Conservation (phyloP, 1,140 invertebrate species). For the Brachionus calyciflorus region DNA sequence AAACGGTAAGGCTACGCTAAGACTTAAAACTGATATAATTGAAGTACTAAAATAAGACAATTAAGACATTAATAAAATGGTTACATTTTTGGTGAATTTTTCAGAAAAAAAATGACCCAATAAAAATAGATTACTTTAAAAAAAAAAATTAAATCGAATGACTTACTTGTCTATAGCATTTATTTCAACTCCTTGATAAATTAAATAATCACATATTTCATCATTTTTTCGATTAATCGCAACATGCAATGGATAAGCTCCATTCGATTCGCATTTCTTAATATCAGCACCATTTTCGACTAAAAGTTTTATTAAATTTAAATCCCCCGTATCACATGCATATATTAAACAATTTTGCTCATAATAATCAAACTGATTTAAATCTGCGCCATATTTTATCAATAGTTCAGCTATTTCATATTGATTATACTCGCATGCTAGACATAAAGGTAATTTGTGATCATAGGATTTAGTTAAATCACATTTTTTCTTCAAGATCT, state of each 20-base stretch:
- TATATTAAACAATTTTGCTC: conserved; percentile 22
- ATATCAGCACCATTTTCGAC: conserved; percentile 54
- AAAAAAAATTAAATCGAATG: neutral
- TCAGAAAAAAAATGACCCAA: too few species aligned
- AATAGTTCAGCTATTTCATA: conserved; percentile 45
- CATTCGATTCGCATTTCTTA: conserved; percentile 52
- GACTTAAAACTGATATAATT: too few species aligned
- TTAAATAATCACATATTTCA: conserved; percentile 54
- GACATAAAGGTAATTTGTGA: conserved; percentile 14
- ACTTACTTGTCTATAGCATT: conserved; percentile 21
- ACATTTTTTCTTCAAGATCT: conserved; percentile 28
- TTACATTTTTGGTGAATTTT: too few species aligned
- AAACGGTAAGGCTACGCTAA: too few species aligned
- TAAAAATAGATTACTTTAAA: neutral
- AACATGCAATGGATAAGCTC: conserved; percentile 56
- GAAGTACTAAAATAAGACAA: too few species aligned
- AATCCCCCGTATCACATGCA: conserved; percentile 6
- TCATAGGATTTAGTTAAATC: neutral
- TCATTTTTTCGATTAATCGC: conserved; percentile 57
- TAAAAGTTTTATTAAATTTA: conserved; percentile 54
- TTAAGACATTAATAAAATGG: too few species aligned
- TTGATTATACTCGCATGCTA: conserved; percentile 43
- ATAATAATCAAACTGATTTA: conserved; percentile 24
- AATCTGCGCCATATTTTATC: conserved; percentile 17
- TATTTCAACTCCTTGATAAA: conserved; percentile 52